Conservation (phyloP, 2,888 invertebrate species). For the Nasonovia ribisnigri region DNA sequence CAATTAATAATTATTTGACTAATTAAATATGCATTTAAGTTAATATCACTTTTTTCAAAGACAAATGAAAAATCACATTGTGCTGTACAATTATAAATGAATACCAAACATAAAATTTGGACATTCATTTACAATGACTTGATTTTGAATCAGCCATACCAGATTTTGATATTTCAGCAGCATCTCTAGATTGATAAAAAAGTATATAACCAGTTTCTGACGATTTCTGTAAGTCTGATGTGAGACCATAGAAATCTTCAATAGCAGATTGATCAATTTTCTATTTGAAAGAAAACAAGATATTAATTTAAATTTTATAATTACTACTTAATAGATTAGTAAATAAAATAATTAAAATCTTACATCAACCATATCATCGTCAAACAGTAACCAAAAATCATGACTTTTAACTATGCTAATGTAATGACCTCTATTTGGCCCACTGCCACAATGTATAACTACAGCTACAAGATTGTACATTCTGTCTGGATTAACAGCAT, state of each 20-base stretch:
- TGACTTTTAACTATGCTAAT: conserved; percentile 99
- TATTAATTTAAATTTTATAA: background rate
- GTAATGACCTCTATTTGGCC: conserved; percentile 99
- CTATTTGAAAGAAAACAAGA: conserved; percentile 73
- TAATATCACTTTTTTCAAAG: conserved; percentile 54
- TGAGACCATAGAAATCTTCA: conserved; percentile 99
- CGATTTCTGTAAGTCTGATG: conserved; percentile 98
- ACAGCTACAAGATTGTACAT: conserved; percentile 99
- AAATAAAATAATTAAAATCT: conserved; percentile 72
- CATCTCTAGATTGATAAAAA: conserved; percentile 95
- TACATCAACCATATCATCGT: conserved; percentile 99
- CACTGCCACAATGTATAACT: conserved; percentile 99
- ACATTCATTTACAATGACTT: conserved; percentile 60
- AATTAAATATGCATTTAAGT: conserved; percentile 42
- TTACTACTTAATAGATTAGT: background rate
- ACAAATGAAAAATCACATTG: conserved; percentile 43
- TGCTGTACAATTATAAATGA: conserved; percentile 39
- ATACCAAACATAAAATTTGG: background rate
- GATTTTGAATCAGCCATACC: conserved; percentile 66
- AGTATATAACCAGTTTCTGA: conserved; percentile 99
- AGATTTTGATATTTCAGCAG: conserved; percentile 67
- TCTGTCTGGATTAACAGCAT: conserved; percentile 97
- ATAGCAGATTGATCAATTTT: conserved; percentile 99
- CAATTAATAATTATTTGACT: conserved; percentile 45
- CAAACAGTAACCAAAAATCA: conserved; percentile 99